Evolutionary conservation across 1,140 invertebrate genomes (phyloP).

Genomic region (Drosophila kohkoa): DNA sequence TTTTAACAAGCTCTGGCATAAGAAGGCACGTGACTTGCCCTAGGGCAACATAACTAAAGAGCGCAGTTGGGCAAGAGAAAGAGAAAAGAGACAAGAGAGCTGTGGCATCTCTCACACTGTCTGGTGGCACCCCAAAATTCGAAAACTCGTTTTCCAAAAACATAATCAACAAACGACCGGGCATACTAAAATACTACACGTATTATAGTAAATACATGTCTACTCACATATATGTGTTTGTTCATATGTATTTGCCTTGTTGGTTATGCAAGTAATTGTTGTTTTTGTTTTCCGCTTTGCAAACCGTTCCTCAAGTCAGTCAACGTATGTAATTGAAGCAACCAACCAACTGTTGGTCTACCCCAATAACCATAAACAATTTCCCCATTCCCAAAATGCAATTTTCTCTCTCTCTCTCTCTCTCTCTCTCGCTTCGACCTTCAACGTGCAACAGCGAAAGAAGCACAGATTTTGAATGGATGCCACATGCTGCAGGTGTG

Average conservation of each 20-base stretch:
- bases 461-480: background rate
- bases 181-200: constrained; percentile 33
- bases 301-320: constrained; percentile 30
- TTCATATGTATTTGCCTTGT: background rate
- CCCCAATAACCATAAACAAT: constrained; percentile 1
- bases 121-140: constrained; percentile 20
- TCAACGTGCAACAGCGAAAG: constrained; percentile 13
- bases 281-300: constrained; percentile 26
- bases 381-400: background rate
- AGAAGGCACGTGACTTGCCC: constrained; percentile 32
- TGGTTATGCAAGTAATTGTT: constrained; percentile 49
- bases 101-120: background rate
- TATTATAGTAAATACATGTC: constrained; percentile 4
- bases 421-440: constrained; percentile 19
- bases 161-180: constrained; percentile 38
- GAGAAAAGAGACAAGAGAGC: constrained; percentile 11
- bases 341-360: constrained; percentile 30
- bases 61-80: constrained; percentile 14
- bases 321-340: constrained; percentile 30
- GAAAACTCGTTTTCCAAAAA: constrained; percentile 35
- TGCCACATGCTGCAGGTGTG: constrained; percentile 18
- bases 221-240: background rate
- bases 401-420: constrained; percentile 6
- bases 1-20: constrained; percentile 23
- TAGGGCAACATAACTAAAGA: constrained; percentile 25